Percentiles rank a stretch among this genome's conserved stretches.
Conservation (phyloP, 2,113 vertebrate species). For the Butastur rufipennis region DNA sequence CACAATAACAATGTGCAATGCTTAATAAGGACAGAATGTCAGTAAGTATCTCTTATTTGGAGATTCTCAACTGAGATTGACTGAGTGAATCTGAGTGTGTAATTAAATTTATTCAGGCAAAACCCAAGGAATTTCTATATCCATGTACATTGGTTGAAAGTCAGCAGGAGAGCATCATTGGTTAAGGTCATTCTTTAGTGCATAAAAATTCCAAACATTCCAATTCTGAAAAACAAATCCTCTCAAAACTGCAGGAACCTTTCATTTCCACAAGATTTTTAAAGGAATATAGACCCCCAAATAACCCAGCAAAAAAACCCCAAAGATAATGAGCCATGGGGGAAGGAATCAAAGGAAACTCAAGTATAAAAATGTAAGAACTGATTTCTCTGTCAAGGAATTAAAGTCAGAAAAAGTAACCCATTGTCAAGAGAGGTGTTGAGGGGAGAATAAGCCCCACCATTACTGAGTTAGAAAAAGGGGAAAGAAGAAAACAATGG, state of each 20-base stretch:
- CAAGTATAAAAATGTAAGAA: neutral
- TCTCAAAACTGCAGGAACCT: neutral
- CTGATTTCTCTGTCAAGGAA: neutral
- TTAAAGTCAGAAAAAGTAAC: neutral
- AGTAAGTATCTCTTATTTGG: neutral
- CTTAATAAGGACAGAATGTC: neutral
- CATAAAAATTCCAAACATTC: neutral
- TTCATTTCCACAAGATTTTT: neutral
- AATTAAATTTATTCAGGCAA: conserved; percentile 38
- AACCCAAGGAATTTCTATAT: neutral
- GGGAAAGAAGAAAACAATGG: neutral
- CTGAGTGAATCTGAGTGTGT: conserved; percentile 41
- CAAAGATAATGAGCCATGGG: neutral
- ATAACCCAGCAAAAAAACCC: neutral
- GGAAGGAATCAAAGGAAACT: neutral
- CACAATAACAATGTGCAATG: neutral
- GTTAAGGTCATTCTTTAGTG: neutral
- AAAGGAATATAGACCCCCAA: neutral
- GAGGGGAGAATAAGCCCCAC: neutral
- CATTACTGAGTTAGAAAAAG: neutral
- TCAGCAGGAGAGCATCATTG: neutral
- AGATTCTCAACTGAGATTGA: conserved; percentile 4
- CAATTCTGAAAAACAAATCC: neutral
- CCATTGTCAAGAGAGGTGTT: neutral
- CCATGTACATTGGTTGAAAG: neutral